Evolutionary conservation across 1,140 invertebrate genomes (phyloP), one percentile per base, ranked within the genome.

Genomic region (Prorops nasuta): DNA sequence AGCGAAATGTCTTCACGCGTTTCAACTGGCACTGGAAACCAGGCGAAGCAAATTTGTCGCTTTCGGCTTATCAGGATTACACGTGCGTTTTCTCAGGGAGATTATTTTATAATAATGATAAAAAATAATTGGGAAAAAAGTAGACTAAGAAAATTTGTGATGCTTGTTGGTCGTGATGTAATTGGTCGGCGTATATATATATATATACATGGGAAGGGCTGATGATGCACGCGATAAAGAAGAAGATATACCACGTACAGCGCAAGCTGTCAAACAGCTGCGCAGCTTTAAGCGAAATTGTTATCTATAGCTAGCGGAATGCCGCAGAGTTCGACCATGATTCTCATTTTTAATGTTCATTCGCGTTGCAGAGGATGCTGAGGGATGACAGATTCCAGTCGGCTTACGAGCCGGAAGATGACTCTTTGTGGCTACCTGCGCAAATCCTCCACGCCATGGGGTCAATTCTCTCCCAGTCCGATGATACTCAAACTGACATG

Each of bases 371-470:
- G 92, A 89, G 90, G 84, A 86, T 95, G 59, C 79, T 96, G 19
- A 84, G 91, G 54, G 92, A 96, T 77, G 90, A 94, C 67, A 81
- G 91, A 50, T 95, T 96, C 67, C 92, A 94, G 63, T 87, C 91
- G n/a, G 87, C 88, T 6, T 87, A 92, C 58, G 92, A 95, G 72
- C 89, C 88, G 3, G 92, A 94, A 78, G 90, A 92, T 71, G 92
- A 95, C 74, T 92, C 90, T 1, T 77, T 92, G 28, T 95, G 92
- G 92, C 77, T 95, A 54, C 90, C 92, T 9, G 89, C 91, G 2
- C 93, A 96, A 74, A 80, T 96, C 32, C 77, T 96, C 35, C 86
- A 89, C 34, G 84, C 91, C 9, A 90, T 94, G 44, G 84, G 86
- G 36, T 88, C 88, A 1, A 87, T 94, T 56, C 80, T 84, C 14